A percentile compares a stretch with the other conserved stretches of the same genome.
These are phyloP conservation scores for Junonia oenone DNA, from an alignment of 2,888 invertebrate genomes.

Conservation along the genomic window DNA sequence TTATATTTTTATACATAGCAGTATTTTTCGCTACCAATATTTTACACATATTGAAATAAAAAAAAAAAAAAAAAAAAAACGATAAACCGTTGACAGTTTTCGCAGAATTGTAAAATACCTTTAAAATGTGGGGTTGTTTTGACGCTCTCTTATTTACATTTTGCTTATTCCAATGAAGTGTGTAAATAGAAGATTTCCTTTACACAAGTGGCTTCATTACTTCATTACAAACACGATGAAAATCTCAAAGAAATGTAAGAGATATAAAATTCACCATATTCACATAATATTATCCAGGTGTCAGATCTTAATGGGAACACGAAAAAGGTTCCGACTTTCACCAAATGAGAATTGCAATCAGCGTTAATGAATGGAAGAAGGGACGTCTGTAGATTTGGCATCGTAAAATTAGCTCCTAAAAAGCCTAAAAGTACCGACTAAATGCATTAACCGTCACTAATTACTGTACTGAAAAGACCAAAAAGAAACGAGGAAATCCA, in stretches of 20 bases:
- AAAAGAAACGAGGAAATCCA: background rate
- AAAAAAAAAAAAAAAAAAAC: background rate
- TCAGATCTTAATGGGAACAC: constrained; percentile 11
- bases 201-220: background rate
- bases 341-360: constrained; percentile 48
- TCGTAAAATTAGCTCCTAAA: constrained; percentile 43
- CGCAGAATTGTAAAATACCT: background rate
- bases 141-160: background rate
- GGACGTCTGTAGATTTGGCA: constrained; percentile 41
- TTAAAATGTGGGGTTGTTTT: background rate
- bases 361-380: constrained; percentile 48
- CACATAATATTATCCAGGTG: constrained; percentile 12
- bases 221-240: background rate
- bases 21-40: background rate
- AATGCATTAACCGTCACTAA: constrained; percentile 35
- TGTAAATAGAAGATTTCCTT: background rate
- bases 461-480: constrained; percentile 23
- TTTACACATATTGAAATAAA: background rate
- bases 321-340: constrained; percentile 25
- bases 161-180: background rate
- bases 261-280: background rate
- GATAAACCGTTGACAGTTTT: background rate
- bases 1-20: background rate
- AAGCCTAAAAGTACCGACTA: constrained; percentile 31
- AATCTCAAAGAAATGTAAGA: background rate